Evolutionary conservation across 2,113 vertebrate species (phyloP).

Genomic region (Neomonachus schauinslandi): DNA sequence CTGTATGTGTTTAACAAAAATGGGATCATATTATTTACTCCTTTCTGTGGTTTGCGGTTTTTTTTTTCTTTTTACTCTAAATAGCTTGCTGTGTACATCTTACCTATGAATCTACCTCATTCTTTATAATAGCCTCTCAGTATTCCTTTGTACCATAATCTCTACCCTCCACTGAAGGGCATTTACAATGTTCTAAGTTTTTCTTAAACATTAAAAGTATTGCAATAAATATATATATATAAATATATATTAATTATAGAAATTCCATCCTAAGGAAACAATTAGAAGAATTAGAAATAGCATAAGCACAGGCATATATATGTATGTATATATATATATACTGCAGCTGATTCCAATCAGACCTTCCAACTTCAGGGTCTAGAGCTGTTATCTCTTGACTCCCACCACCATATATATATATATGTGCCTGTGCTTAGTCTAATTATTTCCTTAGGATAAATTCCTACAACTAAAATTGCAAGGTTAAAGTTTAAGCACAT

Average conservation of each 20-base stretch:
- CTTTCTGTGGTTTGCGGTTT: background rate
- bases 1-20: slow-evolving; percentile 6
- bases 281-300: background rate
- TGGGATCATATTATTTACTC: background rate
- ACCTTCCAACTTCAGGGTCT: background rate
- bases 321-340: too few species aligned
- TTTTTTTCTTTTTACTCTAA: background rate
- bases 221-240: background rate
- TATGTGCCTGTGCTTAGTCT: background rate
- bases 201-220: slow-evolving; percentile 6
- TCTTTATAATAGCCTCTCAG: background rate
- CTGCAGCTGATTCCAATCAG: background rate
- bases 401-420: background rate
- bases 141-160: background rate
- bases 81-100: background rate
- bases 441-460: slow-evolving; percentile 19
- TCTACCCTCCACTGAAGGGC: background rate
- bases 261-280: background rate
- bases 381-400: background rate
- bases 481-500: background rate
- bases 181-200: background rate
- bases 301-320: background rate
- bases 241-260: background rate
- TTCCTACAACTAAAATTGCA: background rate
- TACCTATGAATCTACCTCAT: background rate